Conservation (phyloP, 2,888 invertebrate genomes). For the Stenodera caucasica region DNA sequence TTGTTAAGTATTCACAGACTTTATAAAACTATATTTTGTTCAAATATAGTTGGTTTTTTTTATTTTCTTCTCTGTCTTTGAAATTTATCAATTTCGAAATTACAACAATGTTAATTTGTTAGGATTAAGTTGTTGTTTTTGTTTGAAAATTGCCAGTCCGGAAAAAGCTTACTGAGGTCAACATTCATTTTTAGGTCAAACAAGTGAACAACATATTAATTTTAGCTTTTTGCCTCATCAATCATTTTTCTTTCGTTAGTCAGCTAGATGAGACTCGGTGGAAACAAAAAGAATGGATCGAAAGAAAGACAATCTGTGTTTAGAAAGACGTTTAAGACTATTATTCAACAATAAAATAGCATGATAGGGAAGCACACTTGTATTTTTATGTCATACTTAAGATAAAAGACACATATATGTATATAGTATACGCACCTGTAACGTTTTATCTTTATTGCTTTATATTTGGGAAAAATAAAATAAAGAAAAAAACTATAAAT, state of each 20-base stretch:
- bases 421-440: neutral
- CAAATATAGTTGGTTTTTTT: neutral
- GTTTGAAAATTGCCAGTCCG: neutral
- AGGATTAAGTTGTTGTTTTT: neutral
- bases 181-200: conserved; percentile 14
- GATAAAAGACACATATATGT: neutral
- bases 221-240: conserved; percentile 17
- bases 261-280: neutral
- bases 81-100: neutral
- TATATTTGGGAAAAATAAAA: no score
- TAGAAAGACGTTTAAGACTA: neutral
- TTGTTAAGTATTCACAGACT: neutral
- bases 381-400: neutral
- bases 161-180: conserved; percentile 3
- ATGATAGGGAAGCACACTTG: neutral
- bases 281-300: neutral
- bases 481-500: neutral
- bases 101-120: neutral
- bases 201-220: conserved; percentile 20
- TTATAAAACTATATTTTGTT: neutral
- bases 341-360: conserved; percentile 1
- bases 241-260: conserved; percentile 14
- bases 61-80: neutral
- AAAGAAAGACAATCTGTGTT: neutral
- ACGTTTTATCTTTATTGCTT: conserved; percentile 4